Evolutionary conservation across 2,113 vertebrate genomes (phyloP).

Genomic region (Verasper variegatus): DNA sequence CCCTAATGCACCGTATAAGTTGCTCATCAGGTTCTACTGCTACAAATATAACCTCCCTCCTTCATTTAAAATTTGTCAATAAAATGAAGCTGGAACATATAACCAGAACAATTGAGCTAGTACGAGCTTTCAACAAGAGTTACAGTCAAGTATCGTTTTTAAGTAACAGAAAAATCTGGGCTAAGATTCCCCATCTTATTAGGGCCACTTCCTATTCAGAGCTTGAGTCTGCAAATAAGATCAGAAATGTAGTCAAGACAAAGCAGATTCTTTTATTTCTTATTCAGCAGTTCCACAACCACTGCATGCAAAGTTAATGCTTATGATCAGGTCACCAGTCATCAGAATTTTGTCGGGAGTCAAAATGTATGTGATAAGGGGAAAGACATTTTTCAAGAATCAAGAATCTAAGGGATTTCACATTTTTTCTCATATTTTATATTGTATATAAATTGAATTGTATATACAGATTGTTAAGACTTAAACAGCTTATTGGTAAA

Average conservation of each 20-base stretch:
- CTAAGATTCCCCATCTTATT: not conserved
- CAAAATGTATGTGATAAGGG: not conserved
- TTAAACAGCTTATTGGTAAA: too few species aligned
- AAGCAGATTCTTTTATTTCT: not conserved
- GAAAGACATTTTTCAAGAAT: not conserved
- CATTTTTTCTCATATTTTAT: too few species aligned
- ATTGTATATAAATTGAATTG: too few species aligned
- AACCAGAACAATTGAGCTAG: too few species aligned
- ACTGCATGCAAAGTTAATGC: not conserved
- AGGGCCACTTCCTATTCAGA: not conserved
- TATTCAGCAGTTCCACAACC: not conserved
- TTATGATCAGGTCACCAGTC: not conserved
- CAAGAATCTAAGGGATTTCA: too few species aligned
- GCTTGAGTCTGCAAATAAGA: not conserved
- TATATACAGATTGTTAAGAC: not conserved
- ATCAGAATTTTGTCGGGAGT: not conserved
- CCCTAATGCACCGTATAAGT: too few species aligned
- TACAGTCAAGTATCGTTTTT: not conserved
- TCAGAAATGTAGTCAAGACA: not conserved
- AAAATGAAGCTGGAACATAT: not conserved
- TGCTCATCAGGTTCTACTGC: too few species aligned
- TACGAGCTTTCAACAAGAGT: not conserved
- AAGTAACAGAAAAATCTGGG: constrained; percentile 1
- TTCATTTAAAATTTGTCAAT: not conserved
- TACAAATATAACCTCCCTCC: too few species aligned